Percentiles rank a stretch among this genome's conserved stretches.
phyloP scores from a whole-genome alignment of 2,888 invertebrate genomes.

The Buathra laborator region DNA sequence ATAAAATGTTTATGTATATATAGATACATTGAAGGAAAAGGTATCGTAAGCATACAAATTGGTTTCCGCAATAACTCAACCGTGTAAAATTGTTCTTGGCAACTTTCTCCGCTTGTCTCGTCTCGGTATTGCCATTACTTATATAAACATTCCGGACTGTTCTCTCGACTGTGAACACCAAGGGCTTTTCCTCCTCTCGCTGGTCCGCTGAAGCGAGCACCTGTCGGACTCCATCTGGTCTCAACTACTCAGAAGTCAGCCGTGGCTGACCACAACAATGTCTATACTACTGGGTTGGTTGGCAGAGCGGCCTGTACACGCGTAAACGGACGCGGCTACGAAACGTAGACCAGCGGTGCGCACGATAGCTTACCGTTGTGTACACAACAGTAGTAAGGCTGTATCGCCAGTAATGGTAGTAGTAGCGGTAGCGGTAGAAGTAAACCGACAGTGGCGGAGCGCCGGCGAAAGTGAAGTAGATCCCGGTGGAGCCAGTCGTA shows the following conservation, averaged over 20 bases:
- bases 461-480: constrained; percentile 71
- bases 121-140: constrained; percentile 50
- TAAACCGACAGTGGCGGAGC: constrained; percentile 34
- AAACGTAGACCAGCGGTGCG: constrained; percentile 11
- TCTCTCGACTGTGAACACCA: constrained; percentile 38
- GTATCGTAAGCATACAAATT: background rate
- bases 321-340: constrained; percentile 31
- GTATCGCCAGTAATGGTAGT: background rate
- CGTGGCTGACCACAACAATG: constrained; percentile 81
- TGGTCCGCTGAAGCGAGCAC: constrained; percentile 69
- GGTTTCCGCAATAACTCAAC: constrained; percentile 20
- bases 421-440: constrained; percentile 32
- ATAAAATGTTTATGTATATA: background rate
- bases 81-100: constrained; percentile 51
- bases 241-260: constrained; percentile 77
- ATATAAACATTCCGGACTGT: constrained; percentile 61
- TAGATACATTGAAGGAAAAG: background rate
- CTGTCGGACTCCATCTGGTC: constrained; percentile 77
- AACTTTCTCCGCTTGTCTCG: constrained; percentile 54
- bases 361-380: constrained; percentile 33
- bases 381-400: background rate
- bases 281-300: constrained; percentile 77
- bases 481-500: constrained; percentile 72
- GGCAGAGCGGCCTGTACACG: constrained; percentile 21
- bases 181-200: constrained; percentile 39